Conservation (phyloP, 2,888 invertebrate genomes). For the Prosopocoilus inquinatus region DNA sequence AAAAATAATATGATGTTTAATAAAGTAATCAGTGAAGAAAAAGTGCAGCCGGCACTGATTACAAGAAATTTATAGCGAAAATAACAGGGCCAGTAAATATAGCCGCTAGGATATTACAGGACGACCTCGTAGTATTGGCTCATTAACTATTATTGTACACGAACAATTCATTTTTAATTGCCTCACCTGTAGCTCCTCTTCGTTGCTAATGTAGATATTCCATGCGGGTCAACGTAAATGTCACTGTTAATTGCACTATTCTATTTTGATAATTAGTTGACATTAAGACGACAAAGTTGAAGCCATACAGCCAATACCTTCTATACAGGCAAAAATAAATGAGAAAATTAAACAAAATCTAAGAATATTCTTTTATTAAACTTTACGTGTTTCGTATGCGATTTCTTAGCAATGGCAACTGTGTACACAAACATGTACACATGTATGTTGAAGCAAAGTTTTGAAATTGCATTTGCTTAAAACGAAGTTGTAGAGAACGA, state of each 20-base stretch:
- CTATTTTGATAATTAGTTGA: constrained; percentile 14
- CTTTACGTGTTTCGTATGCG: too few relatives aligned
- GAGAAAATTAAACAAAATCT: background rate
- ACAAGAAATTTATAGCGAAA: constrained; percentile 4
- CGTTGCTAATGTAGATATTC: background rate
- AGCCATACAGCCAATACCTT: constrained; percentile 1
- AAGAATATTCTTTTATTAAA: too few relatives aligned
- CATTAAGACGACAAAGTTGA: constrained; percentile 4
- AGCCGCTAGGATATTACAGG: background rate
- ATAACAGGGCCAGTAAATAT: background rate
- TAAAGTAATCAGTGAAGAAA: constrained; percentile 11
- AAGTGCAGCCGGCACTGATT: background rate
- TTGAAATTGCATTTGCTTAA: too few relatives aligned
- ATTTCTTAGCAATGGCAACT: background rate
- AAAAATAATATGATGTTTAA: background rate
- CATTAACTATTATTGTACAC: constrained; percentile 9
- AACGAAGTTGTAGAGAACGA: too few relatives aligned
- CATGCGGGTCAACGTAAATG: constrained; percentile 6
- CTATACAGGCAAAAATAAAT: background rate
- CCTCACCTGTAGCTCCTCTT: constrained; percentile 2
- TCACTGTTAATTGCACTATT: constrained; percentile 11
- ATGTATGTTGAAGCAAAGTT: too few relatives aligned
- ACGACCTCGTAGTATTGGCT: constrained; percentile 5
- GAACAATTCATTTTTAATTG: constrained; percentile 3
- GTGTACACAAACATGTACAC: too few relatives aligned